Conservation (phyloP, 2,797 vertebrate species). For the Nannoperca australis region DNA sequence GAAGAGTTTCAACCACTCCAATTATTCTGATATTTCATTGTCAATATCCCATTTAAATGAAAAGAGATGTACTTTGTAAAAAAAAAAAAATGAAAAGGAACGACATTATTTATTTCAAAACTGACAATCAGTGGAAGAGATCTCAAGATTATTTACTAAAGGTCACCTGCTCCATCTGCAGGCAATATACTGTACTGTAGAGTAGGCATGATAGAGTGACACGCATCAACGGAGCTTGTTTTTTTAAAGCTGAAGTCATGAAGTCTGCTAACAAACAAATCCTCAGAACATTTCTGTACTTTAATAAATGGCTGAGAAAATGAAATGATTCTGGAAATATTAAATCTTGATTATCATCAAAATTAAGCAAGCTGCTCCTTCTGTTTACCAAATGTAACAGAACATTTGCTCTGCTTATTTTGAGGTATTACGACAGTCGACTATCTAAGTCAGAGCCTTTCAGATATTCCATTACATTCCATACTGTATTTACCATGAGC, state of each 20-base stretch:
- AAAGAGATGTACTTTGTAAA: neutral
- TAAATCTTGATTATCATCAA: neutral
- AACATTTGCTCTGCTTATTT: neutral
- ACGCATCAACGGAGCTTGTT: neutral
- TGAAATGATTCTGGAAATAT: neutral
- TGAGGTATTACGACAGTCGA: no score
- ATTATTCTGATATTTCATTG: neutral
- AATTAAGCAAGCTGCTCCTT: neutral
- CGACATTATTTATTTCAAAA: neutral
- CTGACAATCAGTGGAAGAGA: neutral
- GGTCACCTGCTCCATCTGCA: neutral
- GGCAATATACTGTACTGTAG: neutral
- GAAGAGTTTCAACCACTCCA: slow-evolving; percentile 1
- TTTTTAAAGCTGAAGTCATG: neutral
- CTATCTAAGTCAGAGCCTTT: neutral
- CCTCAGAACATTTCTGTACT: neutral
- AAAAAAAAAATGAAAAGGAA: neutral
- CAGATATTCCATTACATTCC: neutral
- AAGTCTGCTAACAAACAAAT: neutral
- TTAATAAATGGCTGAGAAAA: neutral
- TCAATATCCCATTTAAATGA: neutral
- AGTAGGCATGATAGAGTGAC: neutral
- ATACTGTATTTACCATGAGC: neutral
- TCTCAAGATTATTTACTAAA: neutral
- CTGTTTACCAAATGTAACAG: neutral